Evolutionary conservation across 2,797 vertebrate genomes (phyloP), one percentile per base, ranked within the genome.

Genomic region (Sebastes taczanowskii): DNA sequence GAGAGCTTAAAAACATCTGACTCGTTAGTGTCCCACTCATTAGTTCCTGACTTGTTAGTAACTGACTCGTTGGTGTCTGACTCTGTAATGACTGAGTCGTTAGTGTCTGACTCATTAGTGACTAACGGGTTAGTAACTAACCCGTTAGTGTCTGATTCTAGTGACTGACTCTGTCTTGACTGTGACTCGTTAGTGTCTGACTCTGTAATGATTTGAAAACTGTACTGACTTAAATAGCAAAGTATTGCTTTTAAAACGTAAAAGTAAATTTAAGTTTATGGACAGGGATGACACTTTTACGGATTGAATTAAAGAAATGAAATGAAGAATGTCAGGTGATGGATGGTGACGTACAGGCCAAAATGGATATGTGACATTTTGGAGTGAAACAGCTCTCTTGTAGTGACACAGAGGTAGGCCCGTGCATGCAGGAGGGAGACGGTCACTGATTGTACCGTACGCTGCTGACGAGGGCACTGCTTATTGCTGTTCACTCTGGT

Each of bases 401-500:
- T 55, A 25, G 38, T n/a, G 64, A 67, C 32, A 76, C 66, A 74
- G 69, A 77, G 29, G 64, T 27, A 66, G 38, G 34, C 23, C 18
- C 61, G 76, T 81, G 14, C 53, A n/a, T 69, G 56, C 10, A 78
- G 25, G 56, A 52, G 27, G 34, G 20, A 53, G 22, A 34, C 27
- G 53, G 69, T 76, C 76, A 74, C 61, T 75, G 73, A 86, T 78
- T 77, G 34, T 78, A 65, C 74, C 74, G 34, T 27, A 55, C 13
- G 71, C 74, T 72, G 75, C 83, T 90, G 89, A 87, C 23, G 61
- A 87, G 72, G 77, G 34, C 78, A 60, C 70, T 74, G 84, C 88
- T 89, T 85, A 86, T 83, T 91, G 74, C 74, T 77, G 62, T 85
- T 93, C 75, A 67, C 83, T 78, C 74, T 86, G 69, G 62, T 84